Conservation (phyloP, 35 echinoderm and acorn worm species). For the Amphiura filiformis region DNA sequence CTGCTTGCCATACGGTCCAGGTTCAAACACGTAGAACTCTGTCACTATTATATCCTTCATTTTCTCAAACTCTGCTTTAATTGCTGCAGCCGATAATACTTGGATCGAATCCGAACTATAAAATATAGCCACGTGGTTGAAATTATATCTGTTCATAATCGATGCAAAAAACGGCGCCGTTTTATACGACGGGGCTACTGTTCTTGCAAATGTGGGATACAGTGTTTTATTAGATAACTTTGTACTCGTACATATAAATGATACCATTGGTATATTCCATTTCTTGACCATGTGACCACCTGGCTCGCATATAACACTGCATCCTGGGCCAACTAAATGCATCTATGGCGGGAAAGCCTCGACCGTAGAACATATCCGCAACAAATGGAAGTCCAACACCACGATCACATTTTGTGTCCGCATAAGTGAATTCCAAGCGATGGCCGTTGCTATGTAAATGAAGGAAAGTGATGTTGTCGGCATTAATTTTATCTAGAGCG, state of each 20-base stretch:
- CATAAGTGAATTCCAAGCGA: slow-evolving; percentile 43
- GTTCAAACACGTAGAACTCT: not conserved
- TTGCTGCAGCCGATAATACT: not conserved
- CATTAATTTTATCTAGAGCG: slow-evolving; percentile 58
- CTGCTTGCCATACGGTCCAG: not conserved
- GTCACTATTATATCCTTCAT: not conserved
- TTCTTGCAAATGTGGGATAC: slow-evolving; percentile 56
- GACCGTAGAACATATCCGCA: slow-evolving; percentile 41
- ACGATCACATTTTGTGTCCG: slow-evolving; percentile 59
- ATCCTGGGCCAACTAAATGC: slow-evolving; percentile 65
- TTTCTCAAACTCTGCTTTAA: not conserved
- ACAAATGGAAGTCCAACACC: slow-evolving; percentile 22
- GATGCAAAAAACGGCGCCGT: slow-evolving; percentile 12
- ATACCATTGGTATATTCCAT: slow-evolving; percentile 69
- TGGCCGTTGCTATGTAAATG: slow-evolving; percentile 21
- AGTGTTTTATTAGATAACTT: slow-evolving; percentile 46
- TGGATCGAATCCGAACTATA: not conserved
- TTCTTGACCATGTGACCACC: slow-evolving; percentile 49
- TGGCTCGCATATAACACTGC: slow-evolving; percentile 73
- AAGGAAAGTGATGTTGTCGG: not conserved
- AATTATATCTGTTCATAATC: slow-evolving; percentile 16
- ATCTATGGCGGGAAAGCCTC: slow-evolving; percentile 20
- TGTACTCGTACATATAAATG: slow-evolving; percentile 52
- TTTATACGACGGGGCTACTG: not conserved
- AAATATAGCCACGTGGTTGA: slow-evolving; percentile 23